Base-by-base conservation (phyloP, 1,140 invertebrate genomes). In the Penaeus indicus region DNA sequence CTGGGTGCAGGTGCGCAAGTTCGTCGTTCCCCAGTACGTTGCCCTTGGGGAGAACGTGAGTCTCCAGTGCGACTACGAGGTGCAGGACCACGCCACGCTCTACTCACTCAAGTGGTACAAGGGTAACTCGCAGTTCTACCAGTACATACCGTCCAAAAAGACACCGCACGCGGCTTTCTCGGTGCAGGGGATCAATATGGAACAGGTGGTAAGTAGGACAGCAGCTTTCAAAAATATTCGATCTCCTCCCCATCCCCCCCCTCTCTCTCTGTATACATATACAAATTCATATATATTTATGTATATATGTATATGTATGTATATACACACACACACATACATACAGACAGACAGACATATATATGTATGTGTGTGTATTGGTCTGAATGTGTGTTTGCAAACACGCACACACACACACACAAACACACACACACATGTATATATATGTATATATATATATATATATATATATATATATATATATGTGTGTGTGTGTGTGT, bases 101-200 rank as follows among this genome's bases (percentile, higher is more conserved):
- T 89, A 89, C 42, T 89, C 81, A 67, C 87, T 89, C 82, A 89
- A 89, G 60, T 89, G 87, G 87, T 89, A 89, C 69, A 89, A 89
- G 62, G 87, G 82, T 19, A 77, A 38, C n/a, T 89, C 87, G 22
- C 87, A 89, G 81, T 89, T 89, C 81, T 89, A 89, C 81, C 80
- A 89, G 82, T 89, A 84, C 69, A 89, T 89, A 61, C 87, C 87
- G 27, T 69, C 25, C 69, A 79, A 84, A 42, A 4, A 67, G 10
- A n/a, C 32, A n/a, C 47, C 42, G 25, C 82, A 84, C 47, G 32
- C 87, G 1, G 69, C 64, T 27, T 84, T 84, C 72, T 84, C 87
- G 5, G 82, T 84, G 10, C 18, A 77, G 67, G 87, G 87, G 18
- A 62, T 89, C 18, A 16, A 64, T 21, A 54, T 84, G 61, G 32